These are phyloP conservation scores for Steinernema carpocapsae DNA, from an alignment of 2,888 invertebrate species.

Conservation along the genomic window DNA sequence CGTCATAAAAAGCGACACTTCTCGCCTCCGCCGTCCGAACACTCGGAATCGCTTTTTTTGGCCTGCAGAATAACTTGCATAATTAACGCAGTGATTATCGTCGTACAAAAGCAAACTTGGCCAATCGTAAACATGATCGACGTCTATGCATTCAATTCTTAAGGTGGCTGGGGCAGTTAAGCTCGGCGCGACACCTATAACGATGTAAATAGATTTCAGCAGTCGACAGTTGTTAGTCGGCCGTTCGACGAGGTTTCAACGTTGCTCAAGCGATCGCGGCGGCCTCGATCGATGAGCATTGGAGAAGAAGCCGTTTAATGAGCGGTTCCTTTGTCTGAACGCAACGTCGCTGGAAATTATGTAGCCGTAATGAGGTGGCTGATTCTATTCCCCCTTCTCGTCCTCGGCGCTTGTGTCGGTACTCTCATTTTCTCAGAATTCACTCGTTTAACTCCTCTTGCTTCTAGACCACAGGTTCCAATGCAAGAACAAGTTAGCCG, in stretches of 20 bases:
- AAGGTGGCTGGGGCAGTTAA: not conserved
- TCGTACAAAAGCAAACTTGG: not conserved
- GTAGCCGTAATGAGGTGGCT: slow-evolving; percentile 34
- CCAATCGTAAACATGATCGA: not conserved
- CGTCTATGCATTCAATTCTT: not conserved
- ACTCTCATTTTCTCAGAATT: not conserved
- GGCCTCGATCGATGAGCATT: slow-evolving; percentile 17
- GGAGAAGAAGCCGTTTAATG: slow-evolving; percentile 22
- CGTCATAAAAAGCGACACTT: too few relatives aligned
- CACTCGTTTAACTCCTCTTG: not conserved
- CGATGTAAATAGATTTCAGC: slow-evolving; percentile 32
- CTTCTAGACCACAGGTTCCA: too few relatives aligned
- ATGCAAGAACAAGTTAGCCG: not conserved
- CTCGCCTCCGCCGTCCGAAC: too few relatives aligned
- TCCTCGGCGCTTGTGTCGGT: slow-evolving; percentile 1
- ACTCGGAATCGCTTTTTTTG: too few relatives aligned
- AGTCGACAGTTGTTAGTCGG: slow-evolving; percentile 29
- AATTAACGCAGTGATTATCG: too few relatives aligned
- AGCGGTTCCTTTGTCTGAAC: slow-evolving; percentile 19
- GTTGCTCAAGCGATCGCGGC: slow-evolving; percentile 31
- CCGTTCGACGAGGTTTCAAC: slow-evolving; percentile 29
- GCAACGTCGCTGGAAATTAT: slow-evolving; percentile 7
- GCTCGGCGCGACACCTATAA: not conserved
- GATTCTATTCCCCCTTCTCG: not conserved
- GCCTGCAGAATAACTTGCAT: too few relatives aligned